phyloP scores from a whole-genome alignment of 1,140 invertebrate genomes.

The Musca vetustissima region DNA sequence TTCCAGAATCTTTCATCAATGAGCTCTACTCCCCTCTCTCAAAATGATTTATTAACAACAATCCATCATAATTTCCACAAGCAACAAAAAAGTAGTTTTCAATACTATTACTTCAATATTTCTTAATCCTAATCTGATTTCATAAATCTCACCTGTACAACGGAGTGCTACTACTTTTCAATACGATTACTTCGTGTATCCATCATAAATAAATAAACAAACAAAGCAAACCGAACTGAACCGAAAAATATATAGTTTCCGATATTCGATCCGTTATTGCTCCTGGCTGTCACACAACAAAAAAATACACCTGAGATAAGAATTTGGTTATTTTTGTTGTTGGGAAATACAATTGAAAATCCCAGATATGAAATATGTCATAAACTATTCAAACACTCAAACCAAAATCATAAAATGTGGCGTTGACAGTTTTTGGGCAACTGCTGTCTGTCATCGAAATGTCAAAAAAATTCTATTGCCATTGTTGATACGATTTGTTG shows the following conservation, averaged over 20 bases:
- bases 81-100: too few relatives aligned
- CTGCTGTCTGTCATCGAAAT: constrained; percentile 27
- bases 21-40: too few relatives aligned
- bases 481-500: constrained; percentile 8
- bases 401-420: not conserved
- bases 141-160: constrained; percentile 1
- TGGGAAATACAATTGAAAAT: not conserved
- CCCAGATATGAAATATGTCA: not conserved
- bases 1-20: too few relatives aligned
- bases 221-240: too few relatives aligned
- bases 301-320: not conserved
- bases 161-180: too few relatives aligned
- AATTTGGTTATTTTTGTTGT: not conserved
- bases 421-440: constrained; percentile 28
- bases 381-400: not conserved
- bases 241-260: too few relatives aligned
- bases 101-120: not conserved
- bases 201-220: too few relatives aligned
- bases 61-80: constrained; percentile 9
- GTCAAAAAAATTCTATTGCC: constrained; percentile 13
- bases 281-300: too few relatives aligned
- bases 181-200: too few relatives aligned
- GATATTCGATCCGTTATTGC: too few relatives aligned
- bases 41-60: too few relatives aligned
- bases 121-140: constrained; percentile 4